Conservation (phyloP, 1,140 invertebrate genomes). For the Lycorma delicatula region DNA sequence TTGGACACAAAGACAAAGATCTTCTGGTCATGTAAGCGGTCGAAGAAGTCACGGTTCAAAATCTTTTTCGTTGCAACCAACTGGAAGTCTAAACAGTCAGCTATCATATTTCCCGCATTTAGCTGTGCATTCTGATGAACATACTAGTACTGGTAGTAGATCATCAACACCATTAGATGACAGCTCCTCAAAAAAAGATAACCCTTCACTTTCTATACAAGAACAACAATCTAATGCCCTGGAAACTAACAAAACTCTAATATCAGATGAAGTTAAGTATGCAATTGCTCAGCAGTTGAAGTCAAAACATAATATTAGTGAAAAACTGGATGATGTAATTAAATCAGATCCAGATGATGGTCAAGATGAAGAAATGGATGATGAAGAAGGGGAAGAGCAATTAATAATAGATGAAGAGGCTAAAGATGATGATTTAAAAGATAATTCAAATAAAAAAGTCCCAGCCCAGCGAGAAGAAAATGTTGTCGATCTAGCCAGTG, state of each 20-base stretch:
- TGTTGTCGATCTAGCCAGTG: conserved; percentile 55
- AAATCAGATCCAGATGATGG: too few relatives aligned
- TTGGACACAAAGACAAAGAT: conserved; percentile 63
- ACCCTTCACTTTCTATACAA: neutral
- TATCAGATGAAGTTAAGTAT: conserved; percentile 67
- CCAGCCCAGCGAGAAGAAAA: conserved; percentile 23
- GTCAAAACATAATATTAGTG: conserved; percentile 33
- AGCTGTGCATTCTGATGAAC: neutral
- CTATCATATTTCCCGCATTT: neutral
- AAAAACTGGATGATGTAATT: conserved; percentile 6
- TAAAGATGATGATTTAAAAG: conserved; percentile 26
- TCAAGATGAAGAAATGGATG: conserved; percentile 31
- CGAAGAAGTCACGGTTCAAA: conserved; percentile 5
- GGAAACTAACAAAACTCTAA: conserved; percentile 27
- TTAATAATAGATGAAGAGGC: conserved; percentile 53
- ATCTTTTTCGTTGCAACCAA: neutral
- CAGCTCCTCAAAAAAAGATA: conserved; percentile 44
- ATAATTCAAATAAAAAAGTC: conserved; percentile 7
- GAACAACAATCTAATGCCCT: conserved; percentile 1
- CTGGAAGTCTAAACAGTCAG: neutral
- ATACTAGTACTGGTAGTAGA: neutral
- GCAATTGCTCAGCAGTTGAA: conserved; percentile 71
- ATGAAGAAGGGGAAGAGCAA: conserved; percentile 37
- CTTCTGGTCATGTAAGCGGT: conserved; percentile 2
- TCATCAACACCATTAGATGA: neutral